Evolutionary conservation across 2,797 vertebrate genomes (phyloP), one percentile per base, ranked within the genome.

Genomic region (Channa striata): DNA sequence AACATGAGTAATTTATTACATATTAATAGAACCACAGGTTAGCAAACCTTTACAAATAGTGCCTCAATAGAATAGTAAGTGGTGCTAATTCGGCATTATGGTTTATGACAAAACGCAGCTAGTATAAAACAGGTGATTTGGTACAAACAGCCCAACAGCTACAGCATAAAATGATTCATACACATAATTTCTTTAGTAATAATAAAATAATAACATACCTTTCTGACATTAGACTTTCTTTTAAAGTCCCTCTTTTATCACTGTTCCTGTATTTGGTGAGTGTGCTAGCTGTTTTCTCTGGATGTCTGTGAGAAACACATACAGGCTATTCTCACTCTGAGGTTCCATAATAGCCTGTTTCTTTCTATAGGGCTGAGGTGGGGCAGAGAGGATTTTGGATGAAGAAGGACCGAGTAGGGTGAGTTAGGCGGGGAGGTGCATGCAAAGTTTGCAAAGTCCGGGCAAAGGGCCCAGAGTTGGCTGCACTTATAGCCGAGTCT

Each of bases 381-480:
- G 39, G 16, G 44, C 20, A 43, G 44, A 76, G 68, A 64, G 64
- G 53, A 52, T 74, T 47, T 76, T 60, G 56, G 70, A 48, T 68
- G 63, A 52, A 62, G 60, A 72, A 43, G 61, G 70, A 48, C 63
- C 60, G 50, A 62, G 60, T 70, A 43, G 61, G 65, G 60, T 51
- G 56, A 71, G 46, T 51, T 65, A 52, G 48, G 71, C 62, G 59
- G 68, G 50, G 57, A 61, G 71, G 59, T 71, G 64, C 61, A 46
- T 59, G 43, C 54, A 64, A n/a, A 68, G 82, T 81, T 72, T 84
- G 82, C 34, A 57, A 63, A 72, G 69, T 86, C 87, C 84, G 84
- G 91, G 89, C 88, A 86, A 49, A 70, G 44, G 71, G 87, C 90
- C 91, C 83, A 84, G 80, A 59, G 78, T 88, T 83, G 78, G 80